These are phyloP conservation scores for Mustelus asterias DNA, from an alignment of 2,113 vertebrate genomes.

Conservation along the genomic window DNA sequence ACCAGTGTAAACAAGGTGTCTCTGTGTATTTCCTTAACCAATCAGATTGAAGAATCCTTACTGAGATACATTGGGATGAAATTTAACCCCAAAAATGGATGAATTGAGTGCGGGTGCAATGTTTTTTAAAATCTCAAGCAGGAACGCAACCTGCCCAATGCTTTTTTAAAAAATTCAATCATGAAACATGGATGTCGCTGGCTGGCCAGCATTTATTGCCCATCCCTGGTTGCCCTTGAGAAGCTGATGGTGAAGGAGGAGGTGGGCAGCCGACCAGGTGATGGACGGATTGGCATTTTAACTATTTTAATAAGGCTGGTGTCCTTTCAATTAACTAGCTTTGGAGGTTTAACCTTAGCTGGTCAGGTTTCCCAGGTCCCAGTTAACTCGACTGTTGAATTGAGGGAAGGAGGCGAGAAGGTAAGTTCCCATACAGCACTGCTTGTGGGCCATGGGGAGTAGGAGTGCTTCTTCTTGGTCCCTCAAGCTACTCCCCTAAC, in stretches of 20 bases:
- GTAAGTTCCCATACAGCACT: neutral
- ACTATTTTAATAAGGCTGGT: neutral
- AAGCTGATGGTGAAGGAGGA: neutral
- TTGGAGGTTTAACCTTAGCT: neutral
- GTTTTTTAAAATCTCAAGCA: neutral
- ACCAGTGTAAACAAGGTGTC: neutral
- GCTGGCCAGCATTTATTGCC: too few species aligned
- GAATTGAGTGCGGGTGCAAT: neutral
- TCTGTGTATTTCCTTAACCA: neutral
- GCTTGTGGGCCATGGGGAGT: too few species aligned
- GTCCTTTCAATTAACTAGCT: neutral
- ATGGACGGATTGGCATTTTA: neutral
- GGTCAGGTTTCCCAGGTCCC: neutral
- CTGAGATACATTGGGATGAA: neutral
- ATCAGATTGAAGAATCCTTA: conserved; percentile 1
- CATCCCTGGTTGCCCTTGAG: too few species aligned
- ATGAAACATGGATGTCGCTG: too few species aligned
- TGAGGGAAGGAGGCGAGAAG: neutral
- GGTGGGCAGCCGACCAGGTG: neutral
- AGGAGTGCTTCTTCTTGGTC: neutral
- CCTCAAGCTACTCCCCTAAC: neutral
- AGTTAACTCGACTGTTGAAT: neutral
- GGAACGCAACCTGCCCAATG: too few species aligned
- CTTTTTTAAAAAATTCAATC: too few species aligned
- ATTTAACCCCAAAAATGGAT: neutral